Base-by-base conservation (phyloP, 2,797 vertebrate species). In the Acanthornis magna region DNA sequence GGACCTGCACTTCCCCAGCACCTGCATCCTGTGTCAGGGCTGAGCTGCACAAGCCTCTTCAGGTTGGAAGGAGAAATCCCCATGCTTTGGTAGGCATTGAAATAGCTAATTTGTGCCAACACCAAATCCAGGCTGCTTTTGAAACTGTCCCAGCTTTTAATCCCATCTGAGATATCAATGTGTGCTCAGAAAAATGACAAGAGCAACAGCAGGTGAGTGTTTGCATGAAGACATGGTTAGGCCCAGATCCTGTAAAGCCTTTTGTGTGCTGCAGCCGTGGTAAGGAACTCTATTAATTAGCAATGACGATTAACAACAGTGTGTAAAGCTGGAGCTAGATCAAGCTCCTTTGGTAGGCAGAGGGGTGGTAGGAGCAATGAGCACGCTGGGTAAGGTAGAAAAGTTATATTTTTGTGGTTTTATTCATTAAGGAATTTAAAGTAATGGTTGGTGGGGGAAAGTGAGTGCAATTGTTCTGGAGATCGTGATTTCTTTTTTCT, bases 401-500 rank as follows among this genome's bases (percentile, higher is more conserved):
- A 48, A 34, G n/a, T 23, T 63, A 0, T 1, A 18, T 47, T 42
- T n/a, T 58, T 23, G 16, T 30, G 14, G 6, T 30, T 62, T 65
- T 48, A 19, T 55, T 88, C 34, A 72, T 34, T n/a, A 61, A 90
- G 22, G 19, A 45, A 61, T 90, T 89, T 36, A 29, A 86, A 89
- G 30, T 18, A 55, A 47, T 20, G 22, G 5, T 47, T 2, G 3
- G 5, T 32, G 10, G 36, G 27, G 17, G 3, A 26, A 65, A 62
- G 54, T 17, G 32, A 75, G 14, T n/a, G 19, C 17, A 51, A 3
- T 78, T 88, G 32, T 87, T 72, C 25, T 57, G 42, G n/a, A 30
- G 10, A 17, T 32, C 2, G 1, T 62, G 48, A 27, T 68, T 81
- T 13, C 21, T 40, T 16, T 30, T 17, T 45, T 22, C 58, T 19